These are phyloP conservation scores for Eupsittula cactorum DNA, from an alignment of 2,113 vertebrate species.

Conservation along the genomic window DNA sequence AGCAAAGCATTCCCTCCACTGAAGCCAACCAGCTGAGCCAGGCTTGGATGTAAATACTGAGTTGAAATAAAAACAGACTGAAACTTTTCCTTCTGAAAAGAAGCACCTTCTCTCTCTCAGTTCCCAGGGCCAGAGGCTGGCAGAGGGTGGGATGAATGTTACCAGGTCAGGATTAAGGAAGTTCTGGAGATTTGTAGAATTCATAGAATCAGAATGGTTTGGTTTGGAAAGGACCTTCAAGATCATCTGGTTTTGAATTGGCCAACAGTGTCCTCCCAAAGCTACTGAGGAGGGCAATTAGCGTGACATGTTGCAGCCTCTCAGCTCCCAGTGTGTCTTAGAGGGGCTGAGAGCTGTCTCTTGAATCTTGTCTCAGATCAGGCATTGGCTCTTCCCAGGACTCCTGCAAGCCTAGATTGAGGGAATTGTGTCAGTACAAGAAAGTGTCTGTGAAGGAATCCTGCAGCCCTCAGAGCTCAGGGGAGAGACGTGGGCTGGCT, in stretches of 20 bases:
- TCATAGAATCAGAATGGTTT: not conserved
- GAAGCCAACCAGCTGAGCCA: not conserved
- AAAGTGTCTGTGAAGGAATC: not conserved
- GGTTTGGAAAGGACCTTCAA: not conserved
- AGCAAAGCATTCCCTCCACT: not conserved
- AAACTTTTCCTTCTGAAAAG: not conserved
- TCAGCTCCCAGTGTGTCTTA: accelerated
- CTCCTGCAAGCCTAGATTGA: not conserved
- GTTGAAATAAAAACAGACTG: not conserved
- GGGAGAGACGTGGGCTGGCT: not conserved
- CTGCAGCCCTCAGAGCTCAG: not conserved
- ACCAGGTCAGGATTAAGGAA: not conserved
- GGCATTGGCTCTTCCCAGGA: not conserved
- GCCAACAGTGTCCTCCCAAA: not conserved
- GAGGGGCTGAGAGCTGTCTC: not conserved
- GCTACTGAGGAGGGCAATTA: not conserved
- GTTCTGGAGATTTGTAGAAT: not conserved
- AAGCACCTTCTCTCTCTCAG: not conserved
- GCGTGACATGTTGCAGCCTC: not conserved
- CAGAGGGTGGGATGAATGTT: not conserved
- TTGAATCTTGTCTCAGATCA: not conserved
- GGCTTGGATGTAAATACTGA: not conserved
- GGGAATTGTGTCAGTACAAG: not conserved
- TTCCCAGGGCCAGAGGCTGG: not conserved
- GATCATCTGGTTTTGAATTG: not conserved